Evolutionary conservation across 1,140 invertebrate genomes (phyloP).

Genomic region (Archegozetes longisetosus): DNA sequence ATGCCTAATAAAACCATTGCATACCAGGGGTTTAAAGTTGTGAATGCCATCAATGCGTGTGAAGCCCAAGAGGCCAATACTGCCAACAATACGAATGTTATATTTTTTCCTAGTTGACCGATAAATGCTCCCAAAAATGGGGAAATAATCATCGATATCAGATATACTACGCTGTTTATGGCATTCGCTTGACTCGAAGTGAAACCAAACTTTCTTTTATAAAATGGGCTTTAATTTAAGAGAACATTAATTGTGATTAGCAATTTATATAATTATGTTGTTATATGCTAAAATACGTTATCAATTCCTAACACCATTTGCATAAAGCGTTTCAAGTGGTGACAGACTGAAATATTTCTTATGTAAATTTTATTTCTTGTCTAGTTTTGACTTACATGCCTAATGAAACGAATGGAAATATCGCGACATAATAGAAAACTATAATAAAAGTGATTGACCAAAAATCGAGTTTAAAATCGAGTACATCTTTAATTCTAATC

Average conservation of each 20-base stretch:
- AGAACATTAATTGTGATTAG: constrained; percentile 47
- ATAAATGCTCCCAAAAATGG: constrained; percentile 77
- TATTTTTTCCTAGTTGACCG: constrained; percentile 74
- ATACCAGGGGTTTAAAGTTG: constrained; percentile 63
- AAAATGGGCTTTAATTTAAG: constrained; percentile 59
- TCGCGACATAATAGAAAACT: constrained; percentile 83
- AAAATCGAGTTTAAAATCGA: constrained; percentile 63
- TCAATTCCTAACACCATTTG: too few species aligned
- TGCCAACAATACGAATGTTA: constrained; percentile 70
- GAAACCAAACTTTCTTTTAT: constrained; percentile 63
- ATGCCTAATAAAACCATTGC: constrained; percentile 73
- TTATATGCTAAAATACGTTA: too few species aligned
- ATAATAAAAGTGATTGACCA: constrained; percentile 81
- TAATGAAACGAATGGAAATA: constrained; percentile 88
- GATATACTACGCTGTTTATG: constrained; percentile 75
- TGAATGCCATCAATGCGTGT: constrained; percentile 70
- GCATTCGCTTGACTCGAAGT: constrained; percentile 52
- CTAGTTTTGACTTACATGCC: constrained; percentile 58
- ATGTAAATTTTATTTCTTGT: too few species aligned
- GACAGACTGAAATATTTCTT: too few species aligned
- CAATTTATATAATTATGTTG: constrained; percentile 4
- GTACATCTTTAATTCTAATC: constrained; percentile 62
- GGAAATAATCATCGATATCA: constrained; percentile 74
- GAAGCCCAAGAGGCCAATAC: constrained; percentile 56
- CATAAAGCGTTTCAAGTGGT: too few species aligned